Base-by-base conservation (phyloP, 2,888 invertebrate genomes). In the Polydrusus cervinus region DNA sequence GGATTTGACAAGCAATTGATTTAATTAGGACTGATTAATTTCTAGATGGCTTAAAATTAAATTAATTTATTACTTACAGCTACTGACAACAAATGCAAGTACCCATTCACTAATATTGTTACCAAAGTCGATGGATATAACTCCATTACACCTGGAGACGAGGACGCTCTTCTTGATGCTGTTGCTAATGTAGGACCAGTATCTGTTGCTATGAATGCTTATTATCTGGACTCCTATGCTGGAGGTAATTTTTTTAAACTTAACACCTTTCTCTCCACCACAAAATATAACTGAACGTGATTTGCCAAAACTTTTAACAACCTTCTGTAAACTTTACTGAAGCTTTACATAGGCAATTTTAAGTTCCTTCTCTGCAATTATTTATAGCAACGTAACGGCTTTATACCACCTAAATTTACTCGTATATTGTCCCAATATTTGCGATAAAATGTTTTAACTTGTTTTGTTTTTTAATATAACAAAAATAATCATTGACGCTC, bases 151-250 rank as follows among this genome's bases (percentile, higher is more conserved):
- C 11, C 47, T 10, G 68, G 25, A n/a, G 64, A 71, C 47, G 77
- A 77, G 62, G 57, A 38, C 11, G 64, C 71, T 18, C 53, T 77
- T 14, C 30, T 68, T 20, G 62, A 74, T 45, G 74, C 67, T 45
- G 71, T 68, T 14, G 71, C 25, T 25, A 25, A 25, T 25, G 25
- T 25, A 25, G 25, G 25, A 25, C 25, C 25, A 1, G 5, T 25
- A 18, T 74, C 77, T 18, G 67, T 77, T 34, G 74, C 68, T 18
- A 64, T 77, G 13, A 53, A 74, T 55, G 77, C 74, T 43, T 53
- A 13, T 25, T 66, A 61, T 38, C 14, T 75, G 11, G 3, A 13
- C 9, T 61, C n/a, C 20, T 75, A 75, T 34, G 38, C 5, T 34
- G 6, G n/a, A 6, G 45, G 45, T 45, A 45, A 45, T 11, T 13